Conservation (phyloP, 2,888 invertebrate species). For the Cephus pulcher region DNA sequence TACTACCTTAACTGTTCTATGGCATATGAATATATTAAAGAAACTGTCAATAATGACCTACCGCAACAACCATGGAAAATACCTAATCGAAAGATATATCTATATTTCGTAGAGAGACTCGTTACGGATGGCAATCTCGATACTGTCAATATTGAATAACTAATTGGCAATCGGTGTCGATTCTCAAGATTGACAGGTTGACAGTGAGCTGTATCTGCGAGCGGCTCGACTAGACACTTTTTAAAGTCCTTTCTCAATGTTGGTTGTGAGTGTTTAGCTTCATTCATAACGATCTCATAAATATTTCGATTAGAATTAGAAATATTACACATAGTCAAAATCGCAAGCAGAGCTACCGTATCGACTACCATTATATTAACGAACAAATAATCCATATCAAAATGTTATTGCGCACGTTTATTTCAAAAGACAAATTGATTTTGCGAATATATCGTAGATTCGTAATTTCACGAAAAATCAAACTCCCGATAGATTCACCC, state of each 20-base stretch:
- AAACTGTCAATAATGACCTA: background rate
- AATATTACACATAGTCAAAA: background rate
- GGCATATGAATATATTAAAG: background rate
- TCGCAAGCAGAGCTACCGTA: background rate
- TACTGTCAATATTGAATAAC: background rate
- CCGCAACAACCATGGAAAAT: background rate
- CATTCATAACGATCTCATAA: background rate
- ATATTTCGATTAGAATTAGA: background rate
- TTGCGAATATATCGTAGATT: background rate
- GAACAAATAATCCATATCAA: conserved; percentile 14
- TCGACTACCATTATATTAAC: background rate
- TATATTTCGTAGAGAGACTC: background rate
- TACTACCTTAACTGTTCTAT: background rate
- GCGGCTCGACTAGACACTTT: background rate
- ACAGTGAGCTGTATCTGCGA: background rate
- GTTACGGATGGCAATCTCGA: background rate
- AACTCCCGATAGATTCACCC: background rate
- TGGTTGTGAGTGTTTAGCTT: conserved; percentile 13
- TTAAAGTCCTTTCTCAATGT: conserved; percentile 13
- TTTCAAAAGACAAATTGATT: background rate
- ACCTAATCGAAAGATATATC: conserved; percentile 1
- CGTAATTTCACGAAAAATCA: background rate
- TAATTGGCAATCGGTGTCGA: background rate
- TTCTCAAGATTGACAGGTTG: background rate
- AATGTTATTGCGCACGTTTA: conserved; percentile 6